Conservation (phyloP, 2,797 vertebrate species). For the Momotus momota region DNA sequence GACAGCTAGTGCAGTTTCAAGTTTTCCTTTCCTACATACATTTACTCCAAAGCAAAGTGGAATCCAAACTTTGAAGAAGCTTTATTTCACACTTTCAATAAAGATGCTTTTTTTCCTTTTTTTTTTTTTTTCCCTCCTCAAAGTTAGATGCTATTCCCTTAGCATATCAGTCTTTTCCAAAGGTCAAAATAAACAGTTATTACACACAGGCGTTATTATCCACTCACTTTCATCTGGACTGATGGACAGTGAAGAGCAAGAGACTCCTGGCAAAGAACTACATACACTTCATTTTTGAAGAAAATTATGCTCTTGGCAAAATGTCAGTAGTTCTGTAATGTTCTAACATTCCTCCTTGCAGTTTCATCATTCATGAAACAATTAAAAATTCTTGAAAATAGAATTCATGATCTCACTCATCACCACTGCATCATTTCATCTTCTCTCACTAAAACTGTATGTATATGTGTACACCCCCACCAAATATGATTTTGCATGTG, state of each 20-base stretch:
- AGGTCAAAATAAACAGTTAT: neutral
- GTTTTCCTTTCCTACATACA: neutral
- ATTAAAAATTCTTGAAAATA: conserved; percentile 52
- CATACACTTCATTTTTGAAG: neutral
- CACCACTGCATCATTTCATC: neutral
- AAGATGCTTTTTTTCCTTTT: neutral
- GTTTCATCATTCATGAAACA: conserved; percentile 25
- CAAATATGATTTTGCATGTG: neutral
- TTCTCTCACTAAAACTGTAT: neutral
- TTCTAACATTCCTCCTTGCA: conserved; percentile 1
- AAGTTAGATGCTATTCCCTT: neutral
- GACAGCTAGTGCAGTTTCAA: too few relatives aligned
- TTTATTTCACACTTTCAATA: neutral
- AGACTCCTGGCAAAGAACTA: neutral
- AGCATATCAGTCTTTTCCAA: neutral
- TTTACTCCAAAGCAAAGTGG: neutral
- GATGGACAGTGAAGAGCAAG: neutral
- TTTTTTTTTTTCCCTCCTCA: neutral
- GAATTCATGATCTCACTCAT: neutral
- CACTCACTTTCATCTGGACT: neutral
- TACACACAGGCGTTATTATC: neutral
- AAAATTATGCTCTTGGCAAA: conserved; percentile 30
- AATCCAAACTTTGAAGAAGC: neutral
- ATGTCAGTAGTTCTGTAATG: conserved; percentile 19
- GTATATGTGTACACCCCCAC: neutral